These are phyloP conservation scores for Noctuana brunneofusca DNA, from an alignment of 2,888 invertebrate species.

Conservation along the genomic window DNA sequence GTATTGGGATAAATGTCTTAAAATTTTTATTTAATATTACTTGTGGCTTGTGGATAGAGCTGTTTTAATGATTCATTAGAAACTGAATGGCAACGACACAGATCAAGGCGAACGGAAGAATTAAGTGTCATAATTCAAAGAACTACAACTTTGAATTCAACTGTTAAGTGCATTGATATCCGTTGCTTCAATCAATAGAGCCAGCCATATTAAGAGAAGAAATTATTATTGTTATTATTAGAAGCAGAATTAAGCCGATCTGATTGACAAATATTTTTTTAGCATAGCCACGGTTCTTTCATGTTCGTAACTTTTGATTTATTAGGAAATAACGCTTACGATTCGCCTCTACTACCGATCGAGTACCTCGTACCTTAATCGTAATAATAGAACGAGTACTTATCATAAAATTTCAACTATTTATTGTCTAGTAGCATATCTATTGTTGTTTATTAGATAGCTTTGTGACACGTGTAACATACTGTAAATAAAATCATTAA, in stretches of 20 bases:
- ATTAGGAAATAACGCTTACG: not conserved
- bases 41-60: constrained; percentile 10
- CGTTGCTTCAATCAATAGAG: not conserved
- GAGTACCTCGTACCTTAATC: no score
- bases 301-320: not conserved
- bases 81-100: constrained; percentile 26
- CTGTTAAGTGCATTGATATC: constrained; percentile 9
- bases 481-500: constrained; percentile 11
- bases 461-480: constrained; percentile 7
- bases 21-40: not conserved
- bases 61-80: constrained; percentile 15
- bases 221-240: not conserved
- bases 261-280: not conserved
- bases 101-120: constrained; percentile 28
- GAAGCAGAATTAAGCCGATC: not conserved
- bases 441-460: constrained; percentile 2
- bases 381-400: not conserved
- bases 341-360: not conserved
- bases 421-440: constrained; percentile 8
- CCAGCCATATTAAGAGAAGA: not conserved
- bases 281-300: not conserved
- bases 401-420: not conserved
- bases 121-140: constrained; percentile 30
- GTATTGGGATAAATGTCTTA: not conserved
- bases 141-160: constrained; percentile 24